Evolutionary conservation across 2,113 vertebrate species (phyloP), one percentile per base, ranked within the genome.

Genomic region (Lophotis ruficrista): DNA sequence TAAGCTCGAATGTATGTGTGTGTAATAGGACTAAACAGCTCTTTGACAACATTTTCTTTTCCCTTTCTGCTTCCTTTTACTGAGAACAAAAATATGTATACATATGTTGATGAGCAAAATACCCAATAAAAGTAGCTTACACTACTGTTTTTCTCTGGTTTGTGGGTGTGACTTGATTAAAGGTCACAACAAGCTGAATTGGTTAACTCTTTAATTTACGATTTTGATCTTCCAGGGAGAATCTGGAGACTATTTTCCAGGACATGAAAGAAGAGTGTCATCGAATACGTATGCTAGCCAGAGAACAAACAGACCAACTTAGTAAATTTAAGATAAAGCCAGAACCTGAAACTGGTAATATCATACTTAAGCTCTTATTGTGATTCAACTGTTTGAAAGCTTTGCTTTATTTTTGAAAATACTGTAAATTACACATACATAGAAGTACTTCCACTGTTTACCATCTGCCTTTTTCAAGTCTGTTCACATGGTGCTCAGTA

Each of bases 221-320:
- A 96, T 97, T 94, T 88, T 97, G 82, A 90, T 85, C 96, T 98
- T 98, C 95, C 97, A 99, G 99, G 96, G 98, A 98, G 97, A 98
- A 97, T 97, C 97, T 99, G 97, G 98, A 99, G 94, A 98, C 97
- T 70, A 97, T 98, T 85, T 99, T 99, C 97, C 97, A 98, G 96
- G 98, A 98, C 73, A 98, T 99, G 96, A 99, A 99, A 97, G 99
- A 99, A 97, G 99, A 99, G 98, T 99, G 99, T 97, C 98, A 98
- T 96, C 98, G 98, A 97, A 99, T 99, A 97, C 97, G 97, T 83
- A 97, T 97, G 95, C 97, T 99, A 95, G 98, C 99, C 91, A 98
- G 98, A 98, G 97, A 98, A 98, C 99, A 99, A 90, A 99, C 99
- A 98, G 98, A 99, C 96, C 98, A 99, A 90, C 98, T 99, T 90